Conservation (phyloP, 2,113 vertebrate species). For the Camelus dromedarius region DNA sequence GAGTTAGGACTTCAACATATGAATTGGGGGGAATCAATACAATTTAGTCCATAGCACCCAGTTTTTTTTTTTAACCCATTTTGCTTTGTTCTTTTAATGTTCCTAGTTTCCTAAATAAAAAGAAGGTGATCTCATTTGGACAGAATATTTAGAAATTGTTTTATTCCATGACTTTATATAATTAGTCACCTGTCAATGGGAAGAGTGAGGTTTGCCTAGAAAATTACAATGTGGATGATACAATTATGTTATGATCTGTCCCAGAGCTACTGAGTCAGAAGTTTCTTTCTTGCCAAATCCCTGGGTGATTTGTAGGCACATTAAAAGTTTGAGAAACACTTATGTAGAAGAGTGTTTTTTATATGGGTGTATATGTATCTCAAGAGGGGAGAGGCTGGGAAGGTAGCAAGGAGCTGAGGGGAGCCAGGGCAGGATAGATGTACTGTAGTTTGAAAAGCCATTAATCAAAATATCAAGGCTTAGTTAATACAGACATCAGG, state of each 20-base stretch:
- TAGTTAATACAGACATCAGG: neutral
- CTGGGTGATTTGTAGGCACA: neutral
- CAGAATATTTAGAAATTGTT: neutral
- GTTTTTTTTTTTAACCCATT: neutral
- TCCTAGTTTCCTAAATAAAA: constrained; percentile 27
- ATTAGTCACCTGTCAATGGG: neutral
- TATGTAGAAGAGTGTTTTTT: neutral
- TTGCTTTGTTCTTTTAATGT: neutral
- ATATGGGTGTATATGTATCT: neutral
- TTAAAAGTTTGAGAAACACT: neutral
- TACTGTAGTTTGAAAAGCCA: neutral
- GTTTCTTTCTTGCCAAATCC: neutral
- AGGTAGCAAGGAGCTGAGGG: neutral
- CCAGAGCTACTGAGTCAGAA: neutral
- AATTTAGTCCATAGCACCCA: neutral
- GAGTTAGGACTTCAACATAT: neutral
- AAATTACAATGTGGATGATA: neutral
- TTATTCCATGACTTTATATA: neutral
- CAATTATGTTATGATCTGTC: neutral
- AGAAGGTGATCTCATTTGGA: neutral
- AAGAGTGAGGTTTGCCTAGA: neutral
- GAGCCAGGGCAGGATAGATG: neutral
- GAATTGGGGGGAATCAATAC: neutral
- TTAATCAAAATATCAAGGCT: neutral
- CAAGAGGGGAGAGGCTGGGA: neutral